These are phyloP conservation scores for Tinea semifulvella DNA, from an alignment of 2,888 invertebrate genomes.

Conservation along the genomic window DNA sequence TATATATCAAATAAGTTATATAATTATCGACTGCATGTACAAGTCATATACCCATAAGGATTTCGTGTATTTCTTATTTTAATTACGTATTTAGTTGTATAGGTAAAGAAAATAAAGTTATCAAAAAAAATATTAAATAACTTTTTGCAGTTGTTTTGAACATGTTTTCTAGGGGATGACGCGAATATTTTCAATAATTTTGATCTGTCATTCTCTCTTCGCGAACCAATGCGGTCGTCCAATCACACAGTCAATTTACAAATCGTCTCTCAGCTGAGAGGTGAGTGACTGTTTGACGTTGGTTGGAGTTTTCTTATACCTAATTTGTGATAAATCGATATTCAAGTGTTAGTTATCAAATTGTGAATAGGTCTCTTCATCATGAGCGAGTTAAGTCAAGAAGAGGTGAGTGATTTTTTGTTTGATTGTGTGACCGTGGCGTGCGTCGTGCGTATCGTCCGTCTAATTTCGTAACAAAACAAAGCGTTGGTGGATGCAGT, in stretches of 20 bases:
- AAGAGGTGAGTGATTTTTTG: constrained; percentile 77
- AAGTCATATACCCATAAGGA: no score
- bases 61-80: no score
- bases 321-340: constrained; percentile 6
- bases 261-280: constrained; percentile 27
- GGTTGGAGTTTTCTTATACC: constrained; percentile 28
- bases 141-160: background rate
- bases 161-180: constrained; percentile 40
- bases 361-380: constrained; percentile 18
- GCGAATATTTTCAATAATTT: constrained; percentile 64
- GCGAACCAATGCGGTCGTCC: constrained; percentile 32
- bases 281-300: constrained; percentile 62
- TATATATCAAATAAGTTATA: no score
- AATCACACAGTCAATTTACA: constrained; percentile 6
- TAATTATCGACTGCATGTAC: no score
- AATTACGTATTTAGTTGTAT: no score
- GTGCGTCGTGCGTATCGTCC: constrained; percentile 54
- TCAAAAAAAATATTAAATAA: background rate
- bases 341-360: background rate
- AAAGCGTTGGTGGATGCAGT: constrained; percentile 41
- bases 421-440: constrained; percentile 50
- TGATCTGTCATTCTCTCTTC: constrained; percentile 48
- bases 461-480: constrained; percentile 67
- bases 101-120: no score
- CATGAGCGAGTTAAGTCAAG: constrained; percentile 89